Percentiles rank a stretch among this genome's conserved stretches.
phyloP scores from a whole-genome alignment of 2,113 vertebrate genomes.

The Elephantulus edwardii region DNA sequence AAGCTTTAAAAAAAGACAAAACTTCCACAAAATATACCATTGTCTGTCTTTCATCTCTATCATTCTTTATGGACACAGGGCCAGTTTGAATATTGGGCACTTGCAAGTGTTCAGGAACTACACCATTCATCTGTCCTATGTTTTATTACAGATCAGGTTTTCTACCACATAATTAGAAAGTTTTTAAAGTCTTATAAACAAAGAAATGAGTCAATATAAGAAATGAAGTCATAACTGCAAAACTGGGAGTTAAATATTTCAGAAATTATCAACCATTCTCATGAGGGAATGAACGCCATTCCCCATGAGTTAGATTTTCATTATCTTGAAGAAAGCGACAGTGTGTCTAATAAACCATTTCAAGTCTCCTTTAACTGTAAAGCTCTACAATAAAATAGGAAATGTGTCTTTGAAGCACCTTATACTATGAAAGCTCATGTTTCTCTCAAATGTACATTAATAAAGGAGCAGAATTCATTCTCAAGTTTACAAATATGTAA shows the following conservation, averaged over 20 bases:
- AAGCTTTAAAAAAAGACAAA: slow-evolving; percentile 13
- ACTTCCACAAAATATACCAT: background rate
- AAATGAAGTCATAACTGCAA: background rate
- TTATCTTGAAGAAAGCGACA: background rate
- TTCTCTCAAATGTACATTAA: slow-evolving; percentile 24
- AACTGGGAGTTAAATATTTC: background rate
- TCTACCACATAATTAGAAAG: background rate
- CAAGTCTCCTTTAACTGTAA: slow-evolving; percentile 17
- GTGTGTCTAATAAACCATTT: background rate
- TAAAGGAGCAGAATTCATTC: too few relatives aligned
- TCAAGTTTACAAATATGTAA: background rate
- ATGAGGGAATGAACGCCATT: background rate
- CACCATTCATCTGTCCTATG: background rate
- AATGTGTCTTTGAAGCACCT: background rate
- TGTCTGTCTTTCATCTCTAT: background rate
- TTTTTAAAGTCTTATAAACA: background rate
- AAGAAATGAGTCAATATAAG: background rate
- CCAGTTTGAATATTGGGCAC: background rate
- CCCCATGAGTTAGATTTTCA: background rate
- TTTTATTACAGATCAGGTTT: background rate
- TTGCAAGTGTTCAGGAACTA: background rate
- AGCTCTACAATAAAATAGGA: background rate
- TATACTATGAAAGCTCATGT: background rate
- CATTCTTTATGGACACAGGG: background rate
- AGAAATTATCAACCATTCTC: background rate